phyloP scores from a whole-genome alignment of 2,113 vertebrate genomes.

The Orientallactaga bullata region DNA sequence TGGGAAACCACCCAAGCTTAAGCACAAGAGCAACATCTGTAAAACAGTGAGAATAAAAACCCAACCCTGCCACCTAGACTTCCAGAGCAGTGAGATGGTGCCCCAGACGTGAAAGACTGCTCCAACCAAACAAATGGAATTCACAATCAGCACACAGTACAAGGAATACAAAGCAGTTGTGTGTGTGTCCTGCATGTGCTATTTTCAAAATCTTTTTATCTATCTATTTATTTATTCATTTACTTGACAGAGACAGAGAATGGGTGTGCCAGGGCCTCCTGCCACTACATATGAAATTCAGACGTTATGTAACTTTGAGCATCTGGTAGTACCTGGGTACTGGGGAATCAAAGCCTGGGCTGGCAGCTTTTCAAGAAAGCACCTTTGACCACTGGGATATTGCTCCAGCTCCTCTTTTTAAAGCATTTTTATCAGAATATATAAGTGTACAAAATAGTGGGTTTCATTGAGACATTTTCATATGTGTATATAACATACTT shows the following conservation, averaged over 20 bases:
- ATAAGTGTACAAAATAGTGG: too few relatives aligned
- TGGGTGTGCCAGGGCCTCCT: too few relatives aligned
- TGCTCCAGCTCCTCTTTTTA: too few relatives aligned
- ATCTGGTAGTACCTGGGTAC: too few relatives aligned
- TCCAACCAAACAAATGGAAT: background rate
- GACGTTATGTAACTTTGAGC: too few relatives aligned
- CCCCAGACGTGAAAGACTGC: background rate
- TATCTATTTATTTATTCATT: background rate
- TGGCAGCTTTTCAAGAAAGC: too few relatives aligned
- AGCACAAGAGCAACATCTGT: background rate
- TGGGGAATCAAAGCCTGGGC: too few relatives aligned
- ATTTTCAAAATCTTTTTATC: background rate
- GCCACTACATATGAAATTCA: too few relatives aligned
- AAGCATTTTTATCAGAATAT: too few relatives aligned
- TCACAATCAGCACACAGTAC: background rate
- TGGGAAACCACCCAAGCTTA: background rate
- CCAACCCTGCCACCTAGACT: background rate
- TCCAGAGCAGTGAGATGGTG: background rate
- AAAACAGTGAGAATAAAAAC: background rate
- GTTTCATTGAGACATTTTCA: too few relatives aligned
- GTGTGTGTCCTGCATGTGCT: background rate
- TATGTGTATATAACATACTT: too few relatives aligned
- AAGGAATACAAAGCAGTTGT: background rate
- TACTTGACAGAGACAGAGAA: background rate
- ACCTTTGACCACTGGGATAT: too few relatives aligned